These are phyloP conservation scores for Turritopsis rubra DNA, from an alignment of 30 jellyfish, hydroid and myxozoan species.

Conservation along the genomic window DNA sequence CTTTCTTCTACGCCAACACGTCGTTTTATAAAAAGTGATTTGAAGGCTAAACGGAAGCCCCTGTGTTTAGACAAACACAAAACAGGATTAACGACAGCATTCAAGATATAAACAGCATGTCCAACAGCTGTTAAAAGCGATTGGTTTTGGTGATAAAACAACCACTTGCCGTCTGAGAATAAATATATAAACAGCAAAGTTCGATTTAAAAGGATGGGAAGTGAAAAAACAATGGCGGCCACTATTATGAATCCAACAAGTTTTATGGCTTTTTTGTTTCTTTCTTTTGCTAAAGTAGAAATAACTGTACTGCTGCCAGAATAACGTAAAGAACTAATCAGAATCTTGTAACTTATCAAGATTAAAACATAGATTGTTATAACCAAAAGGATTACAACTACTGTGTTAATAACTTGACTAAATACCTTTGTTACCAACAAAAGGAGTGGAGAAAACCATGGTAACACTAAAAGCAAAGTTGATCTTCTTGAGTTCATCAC, in stretches of 20 bases:
- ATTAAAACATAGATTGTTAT: not conserved
- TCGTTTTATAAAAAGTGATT: too few relatives aligned
- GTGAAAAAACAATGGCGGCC: slow-evolving; percentile 1
- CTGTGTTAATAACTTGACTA: not conserved
- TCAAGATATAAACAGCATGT: not conserved
- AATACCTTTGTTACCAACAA: not conserved
- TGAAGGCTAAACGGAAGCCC: not conserved
- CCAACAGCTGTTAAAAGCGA: not conserved
- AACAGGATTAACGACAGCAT: not conserved
- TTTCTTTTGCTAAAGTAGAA: not conserved
- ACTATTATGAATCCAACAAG: not conserved
- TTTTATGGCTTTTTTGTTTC: not conserved
- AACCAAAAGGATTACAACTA: not conserved
- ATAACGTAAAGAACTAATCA: not conserved
- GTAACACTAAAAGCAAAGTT: not conserved
- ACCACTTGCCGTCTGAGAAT: not conserved
- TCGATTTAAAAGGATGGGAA: not conserved
- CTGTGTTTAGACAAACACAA: not conserved
- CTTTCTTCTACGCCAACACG: not conserved
- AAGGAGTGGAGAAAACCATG: not conserved
- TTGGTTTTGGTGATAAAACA: not conserved
- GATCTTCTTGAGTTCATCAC: not conserved
- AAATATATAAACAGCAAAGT: not conserved
- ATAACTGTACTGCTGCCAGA: not conserved
- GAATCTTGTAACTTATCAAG: not conserved